phyloP scores from a whole-genome alignment of 2,888 invertebrate species.

The Petrolisthes manimaculis region DNA sequence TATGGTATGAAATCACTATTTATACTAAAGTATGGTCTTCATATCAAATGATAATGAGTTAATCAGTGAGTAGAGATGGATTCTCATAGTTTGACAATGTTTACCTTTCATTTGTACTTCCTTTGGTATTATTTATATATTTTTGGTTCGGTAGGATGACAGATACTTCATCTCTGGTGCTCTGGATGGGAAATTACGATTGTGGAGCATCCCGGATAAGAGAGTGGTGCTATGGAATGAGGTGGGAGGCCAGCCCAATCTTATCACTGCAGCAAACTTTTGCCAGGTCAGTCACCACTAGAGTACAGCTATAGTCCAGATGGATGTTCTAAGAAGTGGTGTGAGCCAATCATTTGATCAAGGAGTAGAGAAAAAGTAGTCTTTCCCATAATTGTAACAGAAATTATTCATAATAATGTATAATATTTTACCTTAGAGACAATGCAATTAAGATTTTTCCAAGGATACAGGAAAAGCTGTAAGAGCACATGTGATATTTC shows the following conservation, averaged over 20 bases:
- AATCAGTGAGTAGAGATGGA: too few relatives aligned
- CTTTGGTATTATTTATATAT: neutral
- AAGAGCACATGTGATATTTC: conserved; percentile 68
- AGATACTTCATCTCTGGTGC: conserved; percentile 96
- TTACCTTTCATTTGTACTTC: too few relatives aligned
- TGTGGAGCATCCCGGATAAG: conserved; percentile 99
- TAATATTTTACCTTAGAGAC: neutral
- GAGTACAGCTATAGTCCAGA: neutral
- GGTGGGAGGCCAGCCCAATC: conserved; percentile 91
- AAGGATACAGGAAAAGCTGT: too few relatives aligned
- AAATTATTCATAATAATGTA: conserved; percentile 4
- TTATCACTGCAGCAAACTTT: conserved; percentile 97
- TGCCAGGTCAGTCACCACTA: conserved; percentile 73
- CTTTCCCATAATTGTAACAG: neutral
- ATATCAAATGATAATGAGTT: too few relatives aligned
- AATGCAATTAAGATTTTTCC: neutral
- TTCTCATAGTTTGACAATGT: too few relatives aligned
- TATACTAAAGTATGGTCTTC: too few relatives aligned
- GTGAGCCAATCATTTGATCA: neutral
- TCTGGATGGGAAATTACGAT: conserved; percentile 94
- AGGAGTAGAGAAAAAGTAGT: neutral
- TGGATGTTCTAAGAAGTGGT: neutral
- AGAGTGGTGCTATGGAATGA: conserved; percentile 99
- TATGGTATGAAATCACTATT: too few relatives aligned
- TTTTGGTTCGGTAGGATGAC: conserved; percentile 73